Evolutionary conservation across 2,888 invertebrate genomes (phyloP), one percentile per base, ranked within the genome.

Genomic region (Embidobia sp.): DNA sequence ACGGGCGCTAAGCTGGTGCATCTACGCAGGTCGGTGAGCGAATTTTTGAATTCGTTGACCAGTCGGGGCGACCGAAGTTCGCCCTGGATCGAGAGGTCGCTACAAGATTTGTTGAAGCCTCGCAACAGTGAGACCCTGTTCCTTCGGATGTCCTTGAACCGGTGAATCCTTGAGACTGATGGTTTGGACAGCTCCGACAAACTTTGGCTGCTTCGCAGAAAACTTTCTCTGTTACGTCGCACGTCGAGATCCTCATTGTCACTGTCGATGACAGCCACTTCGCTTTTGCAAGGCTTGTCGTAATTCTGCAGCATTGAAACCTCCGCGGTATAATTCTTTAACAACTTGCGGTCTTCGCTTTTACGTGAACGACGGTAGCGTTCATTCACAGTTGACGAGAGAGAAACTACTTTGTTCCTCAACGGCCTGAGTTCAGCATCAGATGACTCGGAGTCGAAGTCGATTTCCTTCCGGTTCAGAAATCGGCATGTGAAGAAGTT

Each of bases 31-130:
- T 87, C 85, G 37, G 72, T 67, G 59, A 82, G 55, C 1, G 86
- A 85, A 46, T 82, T 85, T 55, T 85, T 85, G 57, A 82, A 85
- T 64, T 81, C 80, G 57, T 85, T 85, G 11, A 88, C 87, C 7
- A 88, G 78, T 26, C 84, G 82, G 0, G 88, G 87, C 2, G 88
- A 87, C 13, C 82, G 79, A 0, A 88, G 75, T 13, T 86, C 87
- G 1, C 78, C 78, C 11, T 66, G 55, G 13, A 44, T 48, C 1
- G 79, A 53, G 0, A 83, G 61, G 37, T 84, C 83, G 3, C 69
- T 64, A 77, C 82, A 82, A 2, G 83, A 85, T 53, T 83, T 84
- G 75, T 80, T 63, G 37, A 79, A 76, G 7, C 53, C 26, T 10
- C 44, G 18, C 35, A 35, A 26, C n/a, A 63, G 37, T 6, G 51